Conservation (phyloP, 2,797 vertebrate genomes). For the Harpagifer antarcticus region DNA sequence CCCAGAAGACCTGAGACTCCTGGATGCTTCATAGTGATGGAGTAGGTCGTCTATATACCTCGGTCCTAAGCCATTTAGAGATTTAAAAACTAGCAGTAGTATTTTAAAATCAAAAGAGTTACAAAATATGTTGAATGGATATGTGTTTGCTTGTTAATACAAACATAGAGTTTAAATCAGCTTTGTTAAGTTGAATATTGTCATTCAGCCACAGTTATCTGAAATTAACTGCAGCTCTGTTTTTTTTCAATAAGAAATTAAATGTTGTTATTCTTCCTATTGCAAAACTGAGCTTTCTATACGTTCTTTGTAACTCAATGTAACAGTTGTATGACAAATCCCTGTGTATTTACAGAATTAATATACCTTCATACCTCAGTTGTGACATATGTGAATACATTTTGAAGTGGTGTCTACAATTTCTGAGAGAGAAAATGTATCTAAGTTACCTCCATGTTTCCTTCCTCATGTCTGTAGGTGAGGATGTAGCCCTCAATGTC, state of each 20-base stretch:
- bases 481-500: conserved; percentile 89
- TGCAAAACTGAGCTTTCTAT: not conserved
- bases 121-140: not conserved
- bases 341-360: not conserved
- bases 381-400: not conserved
- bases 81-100: too few species aligned
- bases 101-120: not conserved
- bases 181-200: not conserved
- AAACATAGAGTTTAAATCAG: not conserved
- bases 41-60: too few species aligned
- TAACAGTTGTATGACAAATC: not conserved
- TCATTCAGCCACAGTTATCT: not conserved
- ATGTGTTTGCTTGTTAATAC: not conserved
- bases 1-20: too few species aligned
- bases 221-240: not conserved
- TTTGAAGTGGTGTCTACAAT: not conserved
- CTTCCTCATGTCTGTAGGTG: conserved; percentile 83
- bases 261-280: not conserved
- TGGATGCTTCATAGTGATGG: too few species aligned
- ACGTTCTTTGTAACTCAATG: not conserved
- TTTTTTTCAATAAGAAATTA: conserved; percentile 5
- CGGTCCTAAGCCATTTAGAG: too few species aligned
- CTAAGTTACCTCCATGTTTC: conserved; percentile 75
- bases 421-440: not conserved
- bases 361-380: not conserved